Conservation (phyloP, 2,888 invertebrate species). For the Petrolisthes cinctipes region DNA sequence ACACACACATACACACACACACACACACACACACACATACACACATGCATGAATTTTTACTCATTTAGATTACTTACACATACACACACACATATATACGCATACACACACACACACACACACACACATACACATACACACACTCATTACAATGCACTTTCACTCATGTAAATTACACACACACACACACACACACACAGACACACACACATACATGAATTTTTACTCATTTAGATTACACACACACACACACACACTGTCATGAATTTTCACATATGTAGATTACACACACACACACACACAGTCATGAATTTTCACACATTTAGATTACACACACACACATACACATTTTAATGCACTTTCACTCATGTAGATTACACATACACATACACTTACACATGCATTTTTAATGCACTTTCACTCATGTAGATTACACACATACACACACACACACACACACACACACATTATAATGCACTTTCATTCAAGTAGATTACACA, state of each 20-base stretch:
- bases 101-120: constrained; percentile 2
- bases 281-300: constrained; percentile 13
- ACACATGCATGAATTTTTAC: background rate
- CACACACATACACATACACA: constrained; percentile 16
- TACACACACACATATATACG: constrained; percentile 11
- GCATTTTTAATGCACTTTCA: background rate
- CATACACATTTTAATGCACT: background rate
- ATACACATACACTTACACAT: constrained; percentile 1
- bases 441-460: background rate
- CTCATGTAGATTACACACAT: background rate
- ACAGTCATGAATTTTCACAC: background rate
- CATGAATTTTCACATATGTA: background rate
- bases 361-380: background rate
- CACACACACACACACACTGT: background rate
- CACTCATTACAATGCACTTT: background rate
- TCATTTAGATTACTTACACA: too few species aligned
- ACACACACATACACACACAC: constrained; percentile 13
- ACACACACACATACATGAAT: constrained; percentile 13
- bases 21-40: constrained; percentile 6
- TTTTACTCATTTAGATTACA: background rate
- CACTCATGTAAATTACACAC: background rate
- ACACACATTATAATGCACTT: background rate
- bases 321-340: background rate
- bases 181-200: constrained; percentile 13
- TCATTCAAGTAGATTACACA: background rate